Evolutionary conservation across 1,140 invertebrate genomes (phyloP), one percentile per base, ranked within the genome.

Genomic region (Halictus rubicundus): DNA sequence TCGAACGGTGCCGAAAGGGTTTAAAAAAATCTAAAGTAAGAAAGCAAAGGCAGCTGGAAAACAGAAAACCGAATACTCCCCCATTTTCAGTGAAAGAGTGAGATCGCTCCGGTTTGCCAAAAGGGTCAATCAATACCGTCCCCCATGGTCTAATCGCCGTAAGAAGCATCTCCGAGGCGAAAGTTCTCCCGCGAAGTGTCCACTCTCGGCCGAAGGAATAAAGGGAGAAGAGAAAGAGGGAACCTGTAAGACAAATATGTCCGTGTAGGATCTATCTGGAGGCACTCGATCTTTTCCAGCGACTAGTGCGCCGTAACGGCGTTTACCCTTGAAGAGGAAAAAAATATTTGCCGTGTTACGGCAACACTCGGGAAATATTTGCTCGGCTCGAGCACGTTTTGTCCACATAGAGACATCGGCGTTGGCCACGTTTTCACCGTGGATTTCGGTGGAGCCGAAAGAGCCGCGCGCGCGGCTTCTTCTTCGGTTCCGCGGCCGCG

Each of bases 341-440:
- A 74, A 85, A 85, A 85, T 85, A 84, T 85, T 85, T 84, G 60
- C 49, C 81, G 61, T 60, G 46, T 37, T 60, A 46, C 63, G 37
- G 21, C 54, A 57, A 49, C 32, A 39, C 64, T 66, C 60, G 49
- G n/a, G 46, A 49, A 49, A 74, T 84, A 71, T 84, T 84, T 84
- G 72, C 81, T 69, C 76, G 57, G 66, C 72, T 65, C n/a, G 52
- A 60, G 57, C 57, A 42, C 73, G 27, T 42, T 64, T 32, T 52
- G 25, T 63, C 25, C 57, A 37, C 70, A 27, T 37, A 39, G 61
- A 49, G 46, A 42, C 19, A 14, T 32, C 42, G 61, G 16, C 7
- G 27, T 37, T 9, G 37, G 37, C 21, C 37, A n/a, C 19, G 19
- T 37, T n/a, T n/a, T 78, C 21, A 14, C 7, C 32, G 6, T n/a